Conservation (phyloP, 2,113 vertebrate genomes). For the Ceyx cyanopectus region DNA sequence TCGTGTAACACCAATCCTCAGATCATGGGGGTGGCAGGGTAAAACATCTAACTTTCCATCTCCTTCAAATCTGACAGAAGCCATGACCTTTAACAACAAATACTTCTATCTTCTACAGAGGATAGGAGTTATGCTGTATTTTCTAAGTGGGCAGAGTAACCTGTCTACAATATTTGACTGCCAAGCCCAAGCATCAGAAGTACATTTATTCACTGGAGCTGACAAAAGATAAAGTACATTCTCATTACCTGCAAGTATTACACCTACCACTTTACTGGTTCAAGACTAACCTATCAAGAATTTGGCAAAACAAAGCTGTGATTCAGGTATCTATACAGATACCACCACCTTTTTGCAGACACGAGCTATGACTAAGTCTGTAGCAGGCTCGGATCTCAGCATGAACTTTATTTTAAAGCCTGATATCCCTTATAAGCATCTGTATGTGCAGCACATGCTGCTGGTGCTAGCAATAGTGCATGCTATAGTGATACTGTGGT, state of each 20-base stretch:
- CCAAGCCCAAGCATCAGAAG: not conserved
- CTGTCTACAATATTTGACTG: not conserved
- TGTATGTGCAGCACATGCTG: not conserved
- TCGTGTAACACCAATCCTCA: not conserved
- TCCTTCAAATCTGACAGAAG: not conserved
- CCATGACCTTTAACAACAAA: not conserved
- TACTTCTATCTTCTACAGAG: not conserved
- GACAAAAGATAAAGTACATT: constrained; percentile 5
- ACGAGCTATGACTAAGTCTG: not conserved
- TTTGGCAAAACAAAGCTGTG: not conserved
- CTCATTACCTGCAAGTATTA: not conserved
- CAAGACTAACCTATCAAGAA: not conserved
- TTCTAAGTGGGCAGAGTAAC: not conserved
- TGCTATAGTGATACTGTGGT: rapidly evolving
- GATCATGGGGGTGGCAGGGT: not conserved
- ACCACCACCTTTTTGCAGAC: not conserved
- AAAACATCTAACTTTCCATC: not conserved
- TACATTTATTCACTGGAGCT: not conserved
- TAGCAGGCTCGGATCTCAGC: not conserved
- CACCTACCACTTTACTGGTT: not conserved
- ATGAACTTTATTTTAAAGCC: rapidly evolving
- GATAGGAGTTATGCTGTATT: not conserved
- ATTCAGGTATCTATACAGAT: not conserved
- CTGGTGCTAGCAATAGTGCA: not conserved
- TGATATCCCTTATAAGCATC: not conserved